Percentiles rank a stretch among this genome's conserved stretches.
These are phyloP conservation scores for Trichogramma dendrolimi DNA, from an alignment of 2,888 invertebrate genomes.

Conservation along the genomic window DNA sequence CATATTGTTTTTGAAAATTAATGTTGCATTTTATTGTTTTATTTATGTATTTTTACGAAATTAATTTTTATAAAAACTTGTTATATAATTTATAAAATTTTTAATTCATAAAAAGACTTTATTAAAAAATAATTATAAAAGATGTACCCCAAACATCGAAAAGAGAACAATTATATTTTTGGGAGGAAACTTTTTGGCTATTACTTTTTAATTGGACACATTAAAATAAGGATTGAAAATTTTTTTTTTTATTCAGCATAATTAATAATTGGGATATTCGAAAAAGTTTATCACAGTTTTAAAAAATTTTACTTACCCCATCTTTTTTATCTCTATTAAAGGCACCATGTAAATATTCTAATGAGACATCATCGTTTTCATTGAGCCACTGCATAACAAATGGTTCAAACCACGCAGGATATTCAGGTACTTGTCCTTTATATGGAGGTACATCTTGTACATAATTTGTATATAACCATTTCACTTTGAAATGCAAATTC, in stretches of 20 bases:
- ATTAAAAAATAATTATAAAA: no score
- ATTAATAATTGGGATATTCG: no score
- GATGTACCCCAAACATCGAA: no score
- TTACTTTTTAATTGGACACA: background rate
- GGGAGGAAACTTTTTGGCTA: background rate
- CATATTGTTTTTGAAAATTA: background rate
- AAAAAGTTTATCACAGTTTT: background rate
- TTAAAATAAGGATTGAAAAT: background rate
- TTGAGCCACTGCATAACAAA: constrained; percentile 99
- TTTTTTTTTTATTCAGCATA: background rate
- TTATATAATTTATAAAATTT: no score
- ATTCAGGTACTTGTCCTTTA: constrained; percentile 95
- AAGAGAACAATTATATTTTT: no score
- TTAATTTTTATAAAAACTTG: no score
- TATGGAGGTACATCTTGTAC: constrained; percentile 96
- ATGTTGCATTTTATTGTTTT: background rate
- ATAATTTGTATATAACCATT: constrained; percentile 97
- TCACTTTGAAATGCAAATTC: constrained; percentile 99
- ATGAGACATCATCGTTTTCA: constrained; percentile 97
- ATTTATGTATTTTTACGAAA: no score
- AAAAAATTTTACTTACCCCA: constrained; percentile 62
- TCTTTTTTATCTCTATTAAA: constrained; percentile 96
- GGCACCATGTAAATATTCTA: constrained; percentile 97
- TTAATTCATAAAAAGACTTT: no score
- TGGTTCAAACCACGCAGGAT: constrained; percentile 99